Percentiles rank a stretch among this genome's conserved stretches.
Evolutionary conservation across 2,888 invertebrate genomes (phyloP).

Genomic region (Antitype chi): DNA sequence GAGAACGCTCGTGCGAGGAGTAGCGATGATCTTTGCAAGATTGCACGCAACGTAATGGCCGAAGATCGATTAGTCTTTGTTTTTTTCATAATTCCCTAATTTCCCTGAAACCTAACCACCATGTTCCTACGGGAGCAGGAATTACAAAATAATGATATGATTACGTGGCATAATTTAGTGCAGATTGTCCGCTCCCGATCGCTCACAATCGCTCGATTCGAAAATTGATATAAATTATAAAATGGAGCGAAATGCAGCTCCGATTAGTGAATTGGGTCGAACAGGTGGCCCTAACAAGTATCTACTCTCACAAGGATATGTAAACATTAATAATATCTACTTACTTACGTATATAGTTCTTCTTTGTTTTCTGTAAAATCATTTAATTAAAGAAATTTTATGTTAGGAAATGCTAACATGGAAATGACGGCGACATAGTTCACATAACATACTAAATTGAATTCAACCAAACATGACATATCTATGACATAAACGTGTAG

Average conservation of each 20-base stretch:
- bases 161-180: constrained; percentile 48
- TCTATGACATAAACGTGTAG: constrained; percentile 59
- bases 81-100: constrained; percentile 12
- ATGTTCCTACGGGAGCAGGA: constrained; percentile 15
- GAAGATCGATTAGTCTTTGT: neutral
- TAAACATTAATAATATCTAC: neutral
- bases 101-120: neutral
- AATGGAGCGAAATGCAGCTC: constrained; percentile 68
- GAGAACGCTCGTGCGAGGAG: too few relatives aligned
- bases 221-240: constrained; percentile 79
- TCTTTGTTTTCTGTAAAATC: neutral
- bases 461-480: constrained; percentile 69
- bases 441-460: constrained; percentile 92
- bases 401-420: neutral
- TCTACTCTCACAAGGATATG: neutral
- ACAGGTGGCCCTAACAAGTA: neutral
- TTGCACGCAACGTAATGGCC: neutral
- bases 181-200: constrained; percentile 31
- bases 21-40: neutral
- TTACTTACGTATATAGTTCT: neutral
- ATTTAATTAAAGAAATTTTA: neutral
- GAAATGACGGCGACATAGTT: constrained; percentile 95
- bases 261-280: constrained; percentile 52
- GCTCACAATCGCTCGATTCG: constrained; percentile 44
- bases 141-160: constrained; percentile 55